Percentiles rank a stretch among this genome's conserved stretches.
These are phyloP conservation scores for Drosophila arawakana DNA, from an alignment of 1,140 invertebrate genomes.

Conservation along the genomic window DNA sequence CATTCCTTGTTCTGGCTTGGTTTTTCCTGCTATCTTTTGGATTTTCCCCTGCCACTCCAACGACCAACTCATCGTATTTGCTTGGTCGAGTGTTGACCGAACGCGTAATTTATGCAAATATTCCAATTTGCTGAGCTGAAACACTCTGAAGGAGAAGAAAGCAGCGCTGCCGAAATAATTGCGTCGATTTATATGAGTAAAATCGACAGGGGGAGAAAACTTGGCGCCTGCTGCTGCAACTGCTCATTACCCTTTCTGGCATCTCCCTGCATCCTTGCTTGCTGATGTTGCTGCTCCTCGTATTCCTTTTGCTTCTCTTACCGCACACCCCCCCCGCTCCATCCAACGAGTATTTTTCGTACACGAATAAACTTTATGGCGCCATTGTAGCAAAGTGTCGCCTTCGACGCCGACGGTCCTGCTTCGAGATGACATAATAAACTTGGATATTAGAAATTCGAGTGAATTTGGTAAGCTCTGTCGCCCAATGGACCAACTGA, in stretches of 20 bases:
- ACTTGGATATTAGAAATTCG: slow-evolving; percentile 65
- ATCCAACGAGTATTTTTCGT: slow-evolving; percentile 57
- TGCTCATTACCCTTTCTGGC: slow-evolving; percentile 68
- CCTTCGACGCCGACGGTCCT: slow-evolving; percentile 31
- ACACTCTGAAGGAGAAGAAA: slow-evolving; percentile 28
- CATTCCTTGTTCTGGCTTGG: not conserved
- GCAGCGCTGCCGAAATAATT: slow-evolving; percentile 63
- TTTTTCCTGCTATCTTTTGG: not conserved
- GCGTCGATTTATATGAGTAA: slow-evolving; percentile 68
- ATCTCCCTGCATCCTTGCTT: slow-evolving; percentile 4
- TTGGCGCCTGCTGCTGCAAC: slow-evolving; percentile 52
- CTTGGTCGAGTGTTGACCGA: slow-evolving; percentile 36
- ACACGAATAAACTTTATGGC: slow-evolving; percentile 69
- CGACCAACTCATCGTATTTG: not conserved
- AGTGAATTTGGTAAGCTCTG: slow-evolving; percentile 37
- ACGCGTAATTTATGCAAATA: slow-evolving; percentile 65
- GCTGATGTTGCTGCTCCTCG: slow-evolving; percentile 2
- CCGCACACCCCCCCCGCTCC: slow-evolving; percentile 15
- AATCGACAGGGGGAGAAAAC: slow-evolving; percentile 4
- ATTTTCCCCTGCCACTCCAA: not conserved
- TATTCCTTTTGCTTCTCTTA: not conserved
- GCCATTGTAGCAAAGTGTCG: slow-evolving; percentile 63
- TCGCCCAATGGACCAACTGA: slow-evolving; percentile 1
- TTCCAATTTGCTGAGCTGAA: slow-evolving; percentile 60
- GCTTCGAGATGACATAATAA: slow-evolving; percentile 58